Evolutionary conservation across 2,888 invertebrate genomes (phyloP), one percentile per base, ranked within the genome.

Genomic region (Scrobipalpa costella): DNA sequence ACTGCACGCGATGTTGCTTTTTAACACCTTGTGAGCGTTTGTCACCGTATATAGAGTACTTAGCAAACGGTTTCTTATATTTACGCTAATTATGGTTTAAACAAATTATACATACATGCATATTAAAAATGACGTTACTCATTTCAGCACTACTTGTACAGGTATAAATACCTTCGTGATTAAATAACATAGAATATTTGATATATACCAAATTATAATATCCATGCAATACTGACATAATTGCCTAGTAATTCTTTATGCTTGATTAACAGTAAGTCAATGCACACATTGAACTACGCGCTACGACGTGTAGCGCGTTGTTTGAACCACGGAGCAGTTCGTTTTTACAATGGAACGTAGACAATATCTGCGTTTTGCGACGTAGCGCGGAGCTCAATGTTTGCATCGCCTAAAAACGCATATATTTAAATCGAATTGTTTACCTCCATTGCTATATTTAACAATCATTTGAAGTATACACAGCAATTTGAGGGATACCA

Each of bases 11-110:
- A n/a, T 7, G 55, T 33, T 11, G 62, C 62, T 62, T 62, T 40
- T 33, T 60, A 64, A 64, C 64, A 67, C 57, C 57, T 65, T 47
- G 59, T 67, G 63, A 2, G 21, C 6, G 21, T 21, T 50, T 13
- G n/a, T 40, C 40, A 40, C n/a, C 40, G 13, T 40, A 40, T 40
- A n/a, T 7, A 40, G 40, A 40, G 2, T 7, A 40, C n/a, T n/a
- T n/a, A n/a, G 40, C 40, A 40, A 40, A 13, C 6, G n/a, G 1
- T 38, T 38, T 38, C 38, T 38, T 8, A 38, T 8, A 6, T 38
- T 3, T 38, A 38, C 11, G 38, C 8, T 38, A 38, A 9, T 38
- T 38, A 6, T 38, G 8, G 38, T 38, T 38, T 38, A 38, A 7
- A 1, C 11, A 38, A 7, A 40, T 2, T 40, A 1, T 13, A n/a